A percentile compares a stretch with the other conserved stretches of the same genome.
These are phyloP conservation scores for Ichneumoninae sp. DNA, from an alignment of 2,888 invertebrate species.

Conservation along the genomic window DNA sequence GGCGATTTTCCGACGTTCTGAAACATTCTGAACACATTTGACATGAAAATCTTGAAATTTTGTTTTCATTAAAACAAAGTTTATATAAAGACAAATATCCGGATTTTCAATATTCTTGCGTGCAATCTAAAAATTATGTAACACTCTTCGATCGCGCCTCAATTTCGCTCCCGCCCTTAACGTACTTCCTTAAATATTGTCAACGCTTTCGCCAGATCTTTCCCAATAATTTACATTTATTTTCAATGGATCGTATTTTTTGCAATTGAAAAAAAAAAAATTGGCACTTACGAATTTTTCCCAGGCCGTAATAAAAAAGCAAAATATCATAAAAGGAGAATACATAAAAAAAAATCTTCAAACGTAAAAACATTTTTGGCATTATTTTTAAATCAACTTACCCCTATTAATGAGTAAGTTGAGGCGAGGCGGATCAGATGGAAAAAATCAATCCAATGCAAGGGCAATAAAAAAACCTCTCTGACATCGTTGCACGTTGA, in stretches of 20 bases:
- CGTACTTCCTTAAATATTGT: neutral
- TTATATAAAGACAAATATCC: neutral
- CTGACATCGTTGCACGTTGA: slow-evolving; percentile 36
- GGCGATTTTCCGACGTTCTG: neutral
- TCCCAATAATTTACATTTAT: neutral
- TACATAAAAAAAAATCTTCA: neutral
- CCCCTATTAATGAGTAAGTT: slow-evolving; percentile 46
- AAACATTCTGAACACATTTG: neutral
- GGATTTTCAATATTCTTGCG: neutral
- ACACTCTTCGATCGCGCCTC: neutral
- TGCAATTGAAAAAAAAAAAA: neutral
- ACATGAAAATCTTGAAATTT: neutral
- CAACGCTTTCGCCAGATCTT: neutral
- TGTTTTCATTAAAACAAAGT: neutral
- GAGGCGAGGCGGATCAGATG: slow-evolving; percentile 12
- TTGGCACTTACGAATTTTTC: neutral
- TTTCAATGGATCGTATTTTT: neutral
- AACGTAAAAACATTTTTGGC: neutral
- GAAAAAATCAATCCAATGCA: slow-evolving; percentile 12
- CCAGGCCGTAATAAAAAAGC: neutral
- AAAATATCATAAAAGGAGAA: neutral
- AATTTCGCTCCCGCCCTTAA: neutral
- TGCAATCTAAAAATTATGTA: slow-evolving; percentile 1
- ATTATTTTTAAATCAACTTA: slow-evolving; percentile 22
- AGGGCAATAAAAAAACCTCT: slow-evolving; percentile 10